Percentiles rank a stretch among this genome's conserved stretches.
phyloP scores from a whole-genome alignment of 2,113 vertebrate species.

The Phrynocephalus versicolor region DNA sequence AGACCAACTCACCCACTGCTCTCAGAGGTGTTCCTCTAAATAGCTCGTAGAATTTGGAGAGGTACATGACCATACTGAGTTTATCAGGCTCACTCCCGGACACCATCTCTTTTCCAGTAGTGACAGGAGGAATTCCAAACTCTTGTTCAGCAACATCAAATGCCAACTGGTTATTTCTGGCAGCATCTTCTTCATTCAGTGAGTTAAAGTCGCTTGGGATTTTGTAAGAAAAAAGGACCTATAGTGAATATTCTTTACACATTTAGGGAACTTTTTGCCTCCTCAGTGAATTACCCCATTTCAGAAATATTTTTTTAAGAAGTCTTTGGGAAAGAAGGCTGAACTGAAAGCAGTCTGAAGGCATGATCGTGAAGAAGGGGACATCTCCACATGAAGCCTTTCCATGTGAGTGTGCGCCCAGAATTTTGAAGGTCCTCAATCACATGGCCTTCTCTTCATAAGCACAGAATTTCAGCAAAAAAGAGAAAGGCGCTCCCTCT shows the following conservation, averaged over 20 bases:
- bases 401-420: too few relatives aligned
- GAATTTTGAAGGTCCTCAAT: too few relatives aligned
- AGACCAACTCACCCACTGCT: slow-evolving; percentile 79
- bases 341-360: too few relatives aligned
- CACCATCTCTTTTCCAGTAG: slow-evolving; percentile 83
- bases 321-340: neutral
- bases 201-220: slow-evolving; percentile 86
- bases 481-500: too few relatives aligned
- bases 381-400: too few relatives aligned
- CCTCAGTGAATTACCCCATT: neutral
- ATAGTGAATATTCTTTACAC: neutral
- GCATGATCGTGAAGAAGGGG: too few relatives aligned
- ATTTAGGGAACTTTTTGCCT: fast-evolving
- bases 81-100: slow-evolving; percentile 82
- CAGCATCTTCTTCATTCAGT: slow-evolving; percentile 83
- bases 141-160: slow-evolving; percentile 89
- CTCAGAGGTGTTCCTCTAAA: slow-evolving; percentile 87
- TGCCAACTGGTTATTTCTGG: slow-evolving; percentile 89
- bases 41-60: slow-evolving; percentile 95
- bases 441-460: too few relatives aligned
- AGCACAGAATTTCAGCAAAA: too few relatives aligned
- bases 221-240: neutral
- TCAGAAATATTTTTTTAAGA: neutral
- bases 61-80: slow-evolving; percentile 87
- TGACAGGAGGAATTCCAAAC: slow-evolving; percentile 89